These are phyloP conservation scores for Hymenochirus boettgeri DNA, from an alignment of 2,113 vertebrate species.

Conservation along the genomic window DNA sequence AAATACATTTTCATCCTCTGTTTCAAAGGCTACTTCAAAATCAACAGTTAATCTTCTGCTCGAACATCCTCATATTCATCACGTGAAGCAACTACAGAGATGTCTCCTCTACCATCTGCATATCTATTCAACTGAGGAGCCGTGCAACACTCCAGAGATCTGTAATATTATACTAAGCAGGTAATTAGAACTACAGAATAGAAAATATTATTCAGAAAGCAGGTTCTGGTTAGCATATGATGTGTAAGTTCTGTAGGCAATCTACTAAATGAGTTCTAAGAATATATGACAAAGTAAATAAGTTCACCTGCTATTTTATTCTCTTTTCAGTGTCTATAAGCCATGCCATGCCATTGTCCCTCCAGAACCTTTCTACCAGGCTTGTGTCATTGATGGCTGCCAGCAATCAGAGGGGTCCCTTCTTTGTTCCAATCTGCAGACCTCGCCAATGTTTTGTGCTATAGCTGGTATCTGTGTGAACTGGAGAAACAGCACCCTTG, in stretches of 20 bases:
- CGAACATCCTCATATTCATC: constrained; percentile 10
- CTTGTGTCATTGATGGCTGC: constrained; percentile 61
- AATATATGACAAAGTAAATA: no score
- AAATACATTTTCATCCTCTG: no score
- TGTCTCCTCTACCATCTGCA: no score
- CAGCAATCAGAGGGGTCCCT: neutral
- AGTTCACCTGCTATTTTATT: no score
- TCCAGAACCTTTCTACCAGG: constrained; percentile 45
- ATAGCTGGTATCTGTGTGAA: constrained; percentile 55
- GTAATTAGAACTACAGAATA: constrained; percentile 51
- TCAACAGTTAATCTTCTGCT: constrained; percentile 10
- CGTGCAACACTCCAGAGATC: constrained; percentile 43
- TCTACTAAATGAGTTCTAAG: no score
- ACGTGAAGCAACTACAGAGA: no score
- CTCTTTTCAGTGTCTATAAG: constrained; percentile 58
- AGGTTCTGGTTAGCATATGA: no score
- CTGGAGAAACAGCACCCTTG: constrained; percentile 65
- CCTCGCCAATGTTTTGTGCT: constrained; percentile 61
- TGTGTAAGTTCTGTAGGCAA: no score
- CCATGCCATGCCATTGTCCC: constrained; percentile 57
- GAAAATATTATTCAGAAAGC: no score
- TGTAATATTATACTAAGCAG: constrained; percentile 63
- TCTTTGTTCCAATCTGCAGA: constrained; percentile 63
- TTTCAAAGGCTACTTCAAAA: neutral
- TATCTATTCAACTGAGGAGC: neutral